Evolutionary conservation across 2,797 vertebrate genomes (phyloP), one percentile per base, ranked within the genome.

Genomic region (Lagodon rhomboides): DNA sequence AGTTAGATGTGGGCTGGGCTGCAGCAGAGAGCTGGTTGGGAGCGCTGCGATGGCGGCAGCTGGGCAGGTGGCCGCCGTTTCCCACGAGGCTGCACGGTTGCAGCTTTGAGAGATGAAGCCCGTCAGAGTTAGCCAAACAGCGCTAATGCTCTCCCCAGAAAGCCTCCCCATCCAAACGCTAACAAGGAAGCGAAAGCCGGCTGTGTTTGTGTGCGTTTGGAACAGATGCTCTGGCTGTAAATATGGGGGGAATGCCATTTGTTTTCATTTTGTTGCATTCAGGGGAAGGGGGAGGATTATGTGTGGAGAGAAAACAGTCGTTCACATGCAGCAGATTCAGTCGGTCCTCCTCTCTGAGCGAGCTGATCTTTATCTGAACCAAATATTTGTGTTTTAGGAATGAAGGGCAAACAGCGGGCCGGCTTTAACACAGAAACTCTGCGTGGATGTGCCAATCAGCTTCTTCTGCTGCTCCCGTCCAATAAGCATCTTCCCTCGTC

Each of bases 71-170:
- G 80, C 73, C 53, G 4, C 15, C 23, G 64, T 61, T 80, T 90
- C 83, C 83, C 83, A 75, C 5, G 64, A 84, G 81, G 79, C 79
- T 85, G 64, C 59, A 51, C 49, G 12, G 79, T 64, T 38, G 76
- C 68, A 13, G 79, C 83, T 58, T 30, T 83, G 82, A 87, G 83
- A 87, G 87, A 85, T 76, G 82, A 85, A 71, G 77, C 81, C 79
- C 79, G 72, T 82, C 84, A 86, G 85, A 86, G 77, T 86, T 89
- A 81, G 79, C 80, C 77, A 87, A 90, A 90, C 84, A 84, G 79
- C 69, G 75, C 88, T 88, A 91, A 90, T 85, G 81, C 74, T 72
- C 76, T 84, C 85, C 82, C 85, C 51, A 59, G 74, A 80, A 92
- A 87, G 85, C 79, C 62, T 72, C 50, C 47, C 46, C 17, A 13